phyloP scores from a whole-genome alignment of 2,797 vertebrate genomes.

The Enteromius viviparus region DNA sequence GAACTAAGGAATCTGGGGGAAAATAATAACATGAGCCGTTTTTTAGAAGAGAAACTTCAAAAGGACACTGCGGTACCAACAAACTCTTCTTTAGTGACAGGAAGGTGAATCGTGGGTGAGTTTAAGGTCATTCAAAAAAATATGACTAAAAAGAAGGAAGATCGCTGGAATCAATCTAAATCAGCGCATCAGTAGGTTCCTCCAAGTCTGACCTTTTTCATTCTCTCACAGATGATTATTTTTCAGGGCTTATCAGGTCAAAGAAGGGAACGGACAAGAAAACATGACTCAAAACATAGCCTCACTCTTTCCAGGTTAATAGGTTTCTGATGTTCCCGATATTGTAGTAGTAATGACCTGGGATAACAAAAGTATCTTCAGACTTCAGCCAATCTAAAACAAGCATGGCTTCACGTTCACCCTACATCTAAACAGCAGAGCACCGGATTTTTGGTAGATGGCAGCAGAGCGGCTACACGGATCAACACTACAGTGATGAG shows the following conservation, averaged over 20 bases:
- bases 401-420: not conserved
- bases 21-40: not conserved
- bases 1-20: not conserved
- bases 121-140: not conserved
- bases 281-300: not conserved
- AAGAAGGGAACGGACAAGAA: not conserved
- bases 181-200: not conserved
- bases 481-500: conserved; percentile 10
- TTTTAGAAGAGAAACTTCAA: not conserved
- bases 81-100: not conserved
- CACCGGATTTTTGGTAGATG: conserved; percentile 1
- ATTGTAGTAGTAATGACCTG: not conserved
- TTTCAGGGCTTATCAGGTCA: not conserved
- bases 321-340: conserved; percentile 4
- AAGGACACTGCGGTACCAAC: not conserved
- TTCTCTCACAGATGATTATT: not conserved
- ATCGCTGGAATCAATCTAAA: not conserved
- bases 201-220: not conserved
- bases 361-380: not conserved
- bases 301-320: conserved; percentile 15
- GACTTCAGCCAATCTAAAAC: not conserved
- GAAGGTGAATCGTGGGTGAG: conserved; percentile 19
- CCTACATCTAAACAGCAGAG: not conserved
- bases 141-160: not conserved
- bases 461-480: conserved; percentile 38